A percentile compares a stretch with the other conserved stretches of the same genome.
phyloP scores from a whole-genome alignment of 2,113 vertebrate species.

The Chionomys nivalis region DNA sequence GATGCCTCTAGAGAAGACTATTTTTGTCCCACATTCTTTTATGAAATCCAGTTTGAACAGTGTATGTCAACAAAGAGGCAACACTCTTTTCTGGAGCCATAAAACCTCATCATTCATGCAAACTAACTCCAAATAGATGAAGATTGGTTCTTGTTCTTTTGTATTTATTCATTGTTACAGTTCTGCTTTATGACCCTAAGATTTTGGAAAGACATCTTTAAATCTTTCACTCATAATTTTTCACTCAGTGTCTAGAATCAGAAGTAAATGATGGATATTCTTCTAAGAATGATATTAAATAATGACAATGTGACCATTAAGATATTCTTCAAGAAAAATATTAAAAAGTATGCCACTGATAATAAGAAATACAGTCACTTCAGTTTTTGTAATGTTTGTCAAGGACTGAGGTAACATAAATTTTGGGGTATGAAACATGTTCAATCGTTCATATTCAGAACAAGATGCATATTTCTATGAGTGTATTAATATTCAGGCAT shows the following conservation, averaged over 20 bases:
- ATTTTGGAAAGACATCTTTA: background rate
- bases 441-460: constrained; percentile 34
- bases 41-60: constrained; percentile 31
- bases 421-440: constrained; percentile 31
- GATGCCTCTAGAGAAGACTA: background rate
- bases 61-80: background rate
- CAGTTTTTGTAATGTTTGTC: background rate
- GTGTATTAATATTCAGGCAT: background rate
- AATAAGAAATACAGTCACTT: constrained; percentile 16
- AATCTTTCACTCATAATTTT: background rate
- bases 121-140: background rate
- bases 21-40: background rate
- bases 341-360: background rate
- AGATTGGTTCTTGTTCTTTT: background rate
- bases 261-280: background rate
- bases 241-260: background rate
- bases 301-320: constrained; percentile 4
- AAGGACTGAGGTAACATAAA: background rate
- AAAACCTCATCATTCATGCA: background rate
- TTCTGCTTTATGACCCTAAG: constrained; percentile 15
- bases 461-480: background rate
- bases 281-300: constrained; percentile 28
- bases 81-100: background rate
- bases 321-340: constrained; percentile 14
- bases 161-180: background rate